Evolutionary conservation across 2,113 vertebrate genomes (phyloP).

Genomic region (Daphoenositta chrysoptera): DNA sequence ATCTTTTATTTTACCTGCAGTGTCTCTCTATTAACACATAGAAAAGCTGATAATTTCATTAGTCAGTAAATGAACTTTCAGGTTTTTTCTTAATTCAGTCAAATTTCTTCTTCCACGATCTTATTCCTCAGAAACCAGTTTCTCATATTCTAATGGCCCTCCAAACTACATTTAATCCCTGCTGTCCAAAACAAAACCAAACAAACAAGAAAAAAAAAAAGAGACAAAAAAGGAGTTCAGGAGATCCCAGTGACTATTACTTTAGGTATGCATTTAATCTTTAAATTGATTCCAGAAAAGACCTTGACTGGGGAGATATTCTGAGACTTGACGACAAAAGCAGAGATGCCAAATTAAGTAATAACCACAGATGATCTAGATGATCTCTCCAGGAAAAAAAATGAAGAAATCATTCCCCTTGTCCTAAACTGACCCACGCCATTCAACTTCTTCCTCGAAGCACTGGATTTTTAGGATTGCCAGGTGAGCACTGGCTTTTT

Average conservation of each 20-base stretch:
- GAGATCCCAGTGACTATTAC: neutral
- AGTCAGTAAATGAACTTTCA: neutral
- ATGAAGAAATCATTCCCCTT: neutral
- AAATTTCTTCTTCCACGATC: neutral
- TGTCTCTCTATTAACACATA: neutral
- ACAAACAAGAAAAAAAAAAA: accelerated
- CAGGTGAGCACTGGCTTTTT: neutral
- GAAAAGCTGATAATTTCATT: neutral
- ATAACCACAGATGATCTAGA: neutral
- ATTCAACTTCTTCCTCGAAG: neutral
- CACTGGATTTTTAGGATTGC: neutral
- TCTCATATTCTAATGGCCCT: neutral
- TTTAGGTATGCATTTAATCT: neutral
- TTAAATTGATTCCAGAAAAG: neutral
- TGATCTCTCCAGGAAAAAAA: neutral
- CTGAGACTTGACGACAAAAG: neutral
- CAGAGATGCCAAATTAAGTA: neutral
- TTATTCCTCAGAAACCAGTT: neutral
- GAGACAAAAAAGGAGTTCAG: neutral
- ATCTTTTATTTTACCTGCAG: neutral
- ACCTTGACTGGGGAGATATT: neutral
- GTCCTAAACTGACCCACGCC: neutral
- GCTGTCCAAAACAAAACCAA: neutral
- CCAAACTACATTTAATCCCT: neutral
- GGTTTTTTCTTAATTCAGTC: neutral